A percentile compares a stretch with the other conserved stretches of the same genome.
These are phyloP conservation scores for Chrysomela aeneicollis DNA, from an alignment of 2,888 invertebrate genomes.

Conservation along the genomic window DNA sequence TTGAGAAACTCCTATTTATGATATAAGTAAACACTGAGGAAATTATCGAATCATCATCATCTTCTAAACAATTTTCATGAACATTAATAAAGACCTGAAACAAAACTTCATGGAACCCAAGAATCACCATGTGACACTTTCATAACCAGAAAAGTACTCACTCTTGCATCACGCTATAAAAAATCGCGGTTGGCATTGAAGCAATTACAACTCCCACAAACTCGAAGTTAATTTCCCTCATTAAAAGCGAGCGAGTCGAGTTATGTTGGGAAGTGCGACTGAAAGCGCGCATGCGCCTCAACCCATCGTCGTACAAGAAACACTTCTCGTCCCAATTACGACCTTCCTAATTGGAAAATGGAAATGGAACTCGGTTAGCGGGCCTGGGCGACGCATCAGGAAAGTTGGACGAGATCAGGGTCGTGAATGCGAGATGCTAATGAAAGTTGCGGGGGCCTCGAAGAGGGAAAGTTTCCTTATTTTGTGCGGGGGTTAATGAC, in stretches of 20 bases:
- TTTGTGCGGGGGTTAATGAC: constrained; percentile 41
- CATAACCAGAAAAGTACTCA: too few relatives aligned
- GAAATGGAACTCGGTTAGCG: constrained; percentile 57
- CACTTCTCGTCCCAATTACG: constrained; percentile 51
- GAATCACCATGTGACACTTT: too few relatives aligned
- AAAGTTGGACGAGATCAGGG: constrained; percentile 61
- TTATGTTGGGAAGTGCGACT: neutral
- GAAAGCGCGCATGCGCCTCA: neutral
- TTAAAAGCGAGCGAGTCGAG: neutral
- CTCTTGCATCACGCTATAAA: too few relatives aligned
- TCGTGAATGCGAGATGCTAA: constrained; percentile 46
- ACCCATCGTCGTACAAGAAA: constrained; percentile 15
- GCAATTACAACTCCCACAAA: too few relatives aligned
- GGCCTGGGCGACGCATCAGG: constrained; percentile 57
- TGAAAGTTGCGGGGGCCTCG: constrained; percentile 50
- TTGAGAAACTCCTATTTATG: too few relatives aligned
- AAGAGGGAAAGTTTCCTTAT: constrained; percentile 50
- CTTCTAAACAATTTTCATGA: too few relatives aligned
- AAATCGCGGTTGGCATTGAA: too few relatives aligned
- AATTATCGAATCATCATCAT: too few relatives aligned
- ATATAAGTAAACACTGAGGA: too few relatives aligned
- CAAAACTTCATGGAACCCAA: too few relatives aligned
- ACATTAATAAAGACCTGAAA: too few relatives aligned
- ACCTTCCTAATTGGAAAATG: constrained; percentile 54
- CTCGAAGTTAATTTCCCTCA: neutral